phyloP scores from a whole-genome alignment of 2,888 invertebrate genomes.

The Chrysomela aeneicollis region DNA sequence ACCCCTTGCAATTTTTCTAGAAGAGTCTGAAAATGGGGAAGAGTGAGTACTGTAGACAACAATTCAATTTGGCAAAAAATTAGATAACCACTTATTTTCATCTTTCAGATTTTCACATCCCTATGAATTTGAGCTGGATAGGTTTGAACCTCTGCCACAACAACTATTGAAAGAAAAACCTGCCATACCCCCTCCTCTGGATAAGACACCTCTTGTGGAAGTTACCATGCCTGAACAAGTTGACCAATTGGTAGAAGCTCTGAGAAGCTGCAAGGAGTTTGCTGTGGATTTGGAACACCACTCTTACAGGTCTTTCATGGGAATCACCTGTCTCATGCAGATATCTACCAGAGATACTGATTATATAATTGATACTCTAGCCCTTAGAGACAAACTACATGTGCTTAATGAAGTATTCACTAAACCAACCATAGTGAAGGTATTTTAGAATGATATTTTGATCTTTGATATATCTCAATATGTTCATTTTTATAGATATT shows the following conservation, averaged over 20 bases:
- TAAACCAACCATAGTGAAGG: constrained; percentile 88
- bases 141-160: constrained; percentile 68
- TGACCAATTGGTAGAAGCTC: constrained; percentile 69
- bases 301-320: constrained; percentile 89
- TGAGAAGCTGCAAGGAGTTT: constrained; percentile 75
- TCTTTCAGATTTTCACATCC: constrained; percentile 80
- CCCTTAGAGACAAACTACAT: constrained; percentile 82
- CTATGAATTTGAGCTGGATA: constrained; percentile 83
- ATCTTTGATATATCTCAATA: not conserved
- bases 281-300: constrained; percentile 96
- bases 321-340: constrained; percentile 95
- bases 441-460: constrained; percentile 55
- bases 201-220: constrained; percentile 72
- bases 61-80: too few relatives aligned
- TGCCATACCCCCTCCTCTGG: constrained; percentile 62
- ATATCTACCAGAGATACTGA: constrained; percentile 85
- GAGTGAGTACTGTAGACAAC: constrained; percentile 65
- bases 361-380: constrained; percentile 89
- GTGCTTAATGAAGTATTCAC: constrained; percentile 89
- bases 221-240: constrained; percentile 74
- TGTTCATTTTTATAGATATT: constrained; percentile 68
- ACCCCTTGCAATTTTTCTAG: constrained; percentile 77
- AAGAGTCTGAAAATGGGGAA: constrained; percentile 70
- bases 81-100: not conserved
- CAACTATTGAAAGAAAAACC: constrained; percentile 62